phyloP scores from a whole-genome alignment of 2,888 invertebrate species.

The Aspidapion aeneum region DNA sequence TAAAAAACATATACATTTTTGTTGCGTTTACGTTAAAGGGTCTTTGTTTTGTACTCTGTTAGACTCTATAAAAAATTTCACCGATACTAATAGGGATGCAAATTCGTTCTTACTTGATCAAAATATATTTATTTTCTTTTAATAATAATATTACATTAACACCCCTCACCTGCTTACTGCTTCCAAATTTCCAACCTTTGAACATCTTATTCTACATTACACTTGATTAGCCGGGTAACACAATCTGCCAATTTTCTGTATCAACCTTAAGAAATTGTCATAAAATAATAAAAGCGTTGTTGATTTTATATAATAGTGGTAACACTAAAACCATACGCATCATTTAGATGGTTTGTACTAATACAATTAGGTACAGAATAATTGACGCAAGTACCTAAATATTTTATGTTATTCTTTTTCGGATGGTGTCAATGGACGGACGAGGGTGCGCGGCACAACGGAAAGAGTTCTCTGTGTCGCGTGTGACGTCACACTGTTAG shows the following conservation, averaged over 20 bases:
- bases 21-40: too few species aligned
- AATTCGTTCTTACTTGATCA: too few species aligned
- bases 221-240: neutral
- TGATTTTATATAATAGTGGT: too few species aligned
- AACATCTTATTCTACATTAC: slow-evolving; percentile 35
- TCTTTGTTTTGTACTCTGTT: too few species aligned
- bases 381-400: neutral
- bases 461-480: slow-evolving; percentile 39
- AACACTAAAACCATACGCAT: neutral
- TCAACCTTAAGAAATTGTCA: too few species aligned
- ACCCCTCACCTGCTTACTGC: slow-evolving; percentile 32
- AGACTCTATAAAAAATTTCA: too few species aligned
- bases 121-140: too few species aligned
- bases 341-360: neutral
- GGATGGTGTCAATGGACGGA: slow-evolving; percentile 25
- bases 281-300: too few species aligned
- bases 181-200: slow-evolving; percentile 44
- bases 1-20: too few species aligned
- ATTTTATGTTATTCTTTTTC: neutral
- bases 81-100: too few species aligned
- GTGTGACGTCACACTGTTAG: slow-evolving; percentile 46
- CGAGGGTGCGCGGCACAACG: slow-evolving; percentile 14
- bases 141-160: too few species aligned
- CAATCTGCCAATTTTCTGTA: too few species aligned
- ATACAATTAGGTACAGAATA: neutral